Base-by-base conservation (phyloP, 2,113 vertebrate genomes). In the Cromileptes altivelis region DNA sequence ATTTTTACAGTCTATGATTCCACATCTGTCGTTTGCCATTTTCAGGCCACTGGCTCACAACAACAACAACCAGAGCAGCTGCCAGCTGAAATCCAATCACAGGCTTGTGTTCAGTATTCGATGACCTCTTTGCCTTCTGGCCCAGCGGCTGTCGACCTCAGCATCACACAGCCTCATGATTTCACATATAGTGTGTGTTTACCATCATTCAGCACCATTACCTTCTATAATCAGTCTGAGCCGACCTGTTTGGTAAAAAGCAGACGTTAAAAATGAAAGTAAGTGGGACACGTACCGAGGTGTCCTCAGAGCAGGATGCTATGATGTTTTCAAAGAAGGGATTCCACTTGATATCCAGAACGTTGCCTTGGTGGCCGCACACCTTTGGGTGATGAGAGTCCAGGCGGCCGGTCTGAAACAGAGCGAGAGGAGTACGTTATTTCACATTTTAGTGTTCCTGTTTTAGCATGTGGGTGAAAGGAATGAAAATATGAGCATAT, bases 271-370 rank as follows among this genome's bases (percentile, higher is more conserved):
- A 58, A 30, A 14, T 53, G 21, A 13, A 50, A 47, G 47, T 27
- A 13, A 4, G 33, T 12, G 23, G 11, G 42, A 70, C 0, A 92
- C 97, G 98, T 86, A 97, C 98, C 69, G 98, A 99, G 0, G 97
- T 96, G 91, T 99, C 98, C 81, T 99, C 98, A 0, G 98, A 99
- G 92, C 98, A 99, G 0, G 98, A 99, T 0, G 98, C 98, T 0
- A 99, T 96, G 93, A 99, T 95, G 94, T 99, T 99, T 80, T 99
- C 98, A 60, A 98, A 97, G 92, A 99, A 99, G n/a, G 98, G 98
- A 30, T 99, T 99, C 98, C 98, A 99, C 81, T 99, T 99, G 95
- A 99, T 98, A 68, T 99, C 98, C 90, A 99, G 95, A 18, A 99
- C 98, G 0, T 98, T 99, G 62, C 98, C 98, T 70, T 99, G 98